A percentile compares a stretch with the other conserved stretches of the same genome.
phyloP scores from a whole-genome alignment of 2,888 invertebrate genomes.

The Endotricha flammealis region DNA sequence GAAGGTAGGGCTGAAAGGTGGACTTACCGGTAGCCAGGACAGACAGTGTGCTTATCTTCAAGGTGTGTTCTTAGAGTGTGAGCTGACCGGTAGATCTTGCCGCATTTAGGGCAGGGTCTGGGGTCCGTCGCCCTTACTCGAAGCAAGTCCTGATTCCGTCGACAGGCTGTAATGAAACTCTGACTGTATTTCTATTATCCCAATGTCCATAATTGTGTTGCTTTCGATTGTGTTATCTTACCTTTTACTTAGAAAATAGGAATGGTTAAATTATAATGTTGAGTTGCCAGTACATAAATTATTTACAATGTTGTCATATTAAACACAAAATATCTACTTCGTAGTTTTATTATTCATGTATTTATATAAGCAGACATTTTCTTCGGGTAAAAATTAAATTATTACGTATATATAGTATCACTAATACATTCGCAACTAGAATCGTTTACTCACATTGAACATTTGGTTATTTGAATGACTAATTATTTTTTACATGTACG shows the following conservation, averaged over 20 bases:
- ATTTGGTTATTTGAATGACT: constrained; percentile 75
- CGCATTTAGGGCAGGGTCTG: constrained; percentile 94
- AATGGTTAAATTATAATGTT: too few species aligned
- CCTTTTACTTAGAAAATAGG: too few species aligned
- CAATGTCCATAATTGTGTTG: not conserved
- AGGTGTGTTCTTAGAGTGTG: constrained; percentile 94
- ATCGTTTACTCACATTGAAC: constrained; percentile 76
- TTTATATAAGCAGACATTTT: constrained; percentile 75
- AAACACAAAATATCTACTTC: constrained; percentile 50
- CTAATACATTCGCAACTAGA: constrained; percentile 77
- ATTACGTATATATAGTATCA: constrained; percentile 78
- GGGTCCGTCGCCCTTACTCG: constrained; percentile 95
- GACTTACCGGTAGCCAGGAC: constrained; percentile 88
- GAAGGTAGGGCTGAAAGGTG: too few species aligned
- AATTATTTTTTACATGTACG: constrained; percentile 53
- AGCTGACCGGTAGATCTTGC: constrained; percentile 94
- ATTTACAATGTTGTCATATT: not conserved
- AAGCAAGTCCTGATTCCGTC: constrained; percentile 89
- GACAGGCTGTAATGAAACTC: constrained; percentile 62
- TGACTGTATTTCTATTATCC: too few species aligned
- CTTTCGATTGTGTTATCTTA: constrained; percentile 27
- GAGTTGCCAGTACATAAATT: not conserved
- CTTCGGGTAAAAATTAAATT: constrained; percentile 75
- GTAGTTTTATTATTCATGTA: constrained; percentile 74
- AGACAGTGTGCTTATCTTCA: constrained; percentile 95